Base-by-base conservation (phyloP, 2,113 vertebrate species). In the Rhombomys opimus region DNA sequence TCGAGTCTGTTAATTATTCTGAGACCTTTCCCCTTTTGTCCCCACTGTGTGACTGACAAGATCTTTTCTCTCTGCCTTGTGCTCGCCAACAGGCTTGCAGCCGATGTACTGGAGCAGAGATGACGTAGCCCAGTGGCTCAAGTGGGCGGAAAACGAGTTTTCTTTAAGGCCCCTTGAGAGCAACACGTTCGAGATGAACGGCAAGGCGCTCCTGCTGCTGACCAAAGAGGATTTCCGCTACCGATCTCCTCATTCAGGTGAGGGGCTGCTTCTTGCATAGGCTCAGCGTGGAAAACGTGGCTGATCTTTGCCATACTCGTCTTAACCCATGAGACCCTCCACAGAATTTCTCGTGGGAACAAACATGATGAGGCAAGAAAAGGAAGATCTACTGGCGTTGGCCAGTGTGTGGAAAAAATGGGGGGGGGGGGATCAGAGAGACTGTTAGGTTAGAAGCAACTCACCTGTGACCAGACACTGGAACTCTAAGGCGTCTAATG, bases 161-260 rank as follows among this genome's bases (percentile, higher is more conserved):
- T 99, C 99, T 52, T 98, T 99, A 96, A 98, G 99, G 91, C 99
- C 99, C 0, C 99, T 99, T 97, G 99, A 99, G 98, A 99, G 99
- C 96, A 99, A 98, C 98, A 99, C 99, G 0, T 99, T 99, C 91
- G 99, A 99, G 98, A 99, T 99, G 99, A 99, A 99, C 0, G 99
- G 99, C 95, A 99, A 99, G 97, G 99, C 99, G 35, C 99, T 99
- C 96, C 98, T 99, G 97, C 99, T 99, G 89, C 99, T 99, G 97
- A 99, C 99, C 98, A 99, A 99, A 99, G 99, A 99, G 98, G 99
- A 99, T 98, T 99, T 99, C 97, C 99, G 99, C 98, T 99, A 99
- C 98, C 98, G 99, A 90, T 99, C 99, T 81, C 99, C 99, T 75
- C 99, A 99, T 98, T 99, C 99, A 90, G 99, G 99, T 99, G 98